These are phyloP conservation scores for Coremacera marginata DNA, from an alignment of 2,888 invertebrate genomes.

Conservation along the genomic window DNA sequence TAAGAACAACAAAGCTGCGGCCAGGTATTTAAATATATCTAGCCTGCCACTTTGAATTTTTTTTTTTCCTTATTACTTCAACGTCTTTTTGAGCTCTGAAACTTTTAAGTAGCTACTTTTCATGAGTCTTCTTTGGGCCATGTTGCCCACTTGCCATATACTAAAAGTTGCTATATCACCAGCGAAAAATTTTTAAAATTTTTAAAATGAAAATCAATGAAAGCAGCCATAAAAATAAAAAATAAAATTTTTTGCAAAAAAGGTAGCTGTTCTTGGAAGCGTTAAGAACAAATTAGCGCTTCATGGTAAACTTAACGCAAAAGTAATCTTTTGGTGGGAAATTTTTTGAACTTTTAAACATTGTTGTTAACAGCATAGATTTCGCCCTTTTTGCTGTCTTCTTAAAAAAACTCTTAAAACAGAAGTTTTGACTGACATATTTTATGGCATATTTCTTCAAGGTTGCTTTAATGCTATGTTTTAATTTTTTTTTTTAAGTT, in stretches of 20 bases:
- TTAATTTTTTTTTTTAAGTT: no score
- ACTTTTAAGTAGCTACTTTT: neutral
- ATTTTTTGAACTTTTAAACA: neutral
- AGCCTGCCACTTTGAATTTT: neutral
- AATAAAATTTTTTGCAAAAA: neutral
- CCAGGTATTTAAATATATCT: neutral
- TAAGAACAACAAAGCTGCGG: neutral
- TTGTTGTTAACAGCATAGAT: neutral
- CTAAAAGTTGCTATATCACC: neutral
- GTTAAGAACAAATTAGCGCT: neutral
- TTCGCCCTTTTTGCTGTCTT: no score
- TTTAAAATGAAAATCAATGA: constrained; percentile 13
- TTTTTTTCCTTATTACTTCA: neutral
- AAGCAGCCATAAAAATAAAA: neutral
- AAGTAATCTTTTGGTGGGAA: neutral
- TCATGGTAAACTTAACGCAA: neutral
- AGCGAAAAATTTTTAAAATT: constrained; percentile 14
- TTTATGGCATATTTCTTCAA: no score
- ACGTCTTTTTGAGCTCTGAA: neutral
- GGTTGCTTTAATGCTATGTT: no score
- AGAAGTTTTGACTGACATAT: no score
- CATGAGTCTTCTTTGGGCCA: neutral
- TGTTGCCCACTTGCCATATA: neutral
- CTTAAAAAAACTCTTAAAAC: no score
- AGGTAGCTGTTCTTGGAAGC: neutral